phyloP scores from a whole-genome alignment of 2,113 vertebrate genomes.

The Erpornis zantholeuca region DNA sequence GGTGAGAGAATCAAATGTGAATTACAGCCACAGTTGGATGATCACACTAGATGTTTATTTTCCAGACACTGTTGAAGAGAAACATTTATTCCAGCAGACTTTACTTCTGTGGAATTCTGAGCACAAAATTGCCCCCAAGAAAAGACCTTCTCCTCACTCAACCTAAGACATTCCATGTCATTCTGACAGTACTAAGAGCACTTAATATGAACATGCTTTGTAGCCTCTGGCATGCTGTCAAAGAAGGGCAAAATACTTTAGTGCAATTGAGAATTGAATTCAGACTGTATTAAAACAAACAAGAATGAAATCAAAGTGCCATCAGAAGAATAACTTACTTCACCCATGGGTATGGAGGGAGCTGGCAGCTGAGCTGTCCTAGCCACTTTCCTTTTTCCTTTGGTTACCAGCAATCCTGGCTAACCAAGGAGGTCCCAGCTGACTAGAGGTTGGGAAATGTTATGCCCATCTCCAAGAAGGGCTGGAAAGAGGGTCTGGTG shows the following conservation, averaged over 20 bases:
- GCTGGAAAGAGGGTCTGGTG: background rate
- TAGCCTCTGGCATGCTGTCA: background rate
- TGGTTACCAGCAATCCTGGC: background rate
- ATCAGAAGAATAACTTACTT: background rate
- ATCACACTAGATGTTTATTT: background rate
- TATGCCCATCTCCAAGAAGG: background rate
- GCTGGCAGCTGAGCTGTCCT: background rate
- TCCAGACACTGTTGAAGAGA: background rate
- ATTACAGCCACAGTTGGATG: background rate
- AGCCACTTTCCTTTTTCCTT: background rate
- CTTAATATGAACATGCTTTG: background rate
- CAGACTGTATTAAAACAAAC: slow-evolving; percentile 16
- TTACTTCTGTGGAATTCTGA: background rate
- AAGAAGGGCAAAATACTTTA: background rate
- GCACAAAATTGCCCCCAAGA: background rate
- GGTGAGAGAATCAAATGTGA: slow-evolving; percentile 18
- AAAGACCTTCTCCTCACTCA: background rate
- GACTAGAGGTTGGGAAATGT: background rate
- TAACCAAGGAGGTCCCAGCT: background rate
- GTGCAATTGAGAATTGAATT: background rate
- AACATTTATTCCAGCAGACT: slow-evolving; percentile 26
- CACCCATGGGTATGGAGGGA: background rate
- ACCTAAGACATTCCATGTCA: background rate
- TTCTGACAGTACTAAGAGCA: background rate
- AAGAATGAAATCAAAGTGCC: background rate